Evolutionary conservation across 2,888 invertebrate species (phyloP).

Genomic region (Neoitamus cyanurus): DNA sequence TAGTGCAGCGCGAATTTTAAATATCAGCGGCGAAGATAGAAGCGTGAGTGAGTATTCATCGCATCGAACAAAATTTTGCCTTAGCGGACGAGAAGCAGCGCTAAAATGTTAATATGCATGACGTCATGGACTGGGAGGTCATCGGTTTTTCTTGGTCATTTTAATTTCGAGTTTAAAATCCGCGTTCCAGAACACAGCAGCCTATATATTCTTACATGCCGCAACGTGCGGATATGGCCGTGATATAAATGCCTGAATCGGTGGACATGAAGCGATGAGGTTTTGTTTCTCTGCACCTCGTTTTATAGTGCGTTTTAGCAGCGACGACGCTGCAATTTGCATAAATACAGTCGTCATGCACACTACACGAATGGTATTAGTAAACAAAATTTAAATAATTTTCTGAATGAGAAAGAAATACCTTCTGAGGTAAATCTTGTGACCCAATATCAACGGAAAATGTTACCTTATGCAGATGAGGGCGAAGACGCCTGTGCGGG

Average conservation of each 20-base stretch:
- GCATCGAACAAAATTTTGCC: conserved; percentile 6
- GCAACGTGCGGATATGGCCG: conserved; percentile 17
- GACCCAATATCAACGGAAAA: conserved; percentile 12
- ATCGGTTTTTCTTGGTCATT: conserved; percentile 47
- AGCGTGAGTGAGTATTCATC: conserved; percentile 18
- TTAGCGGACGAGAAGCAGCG: neutral
- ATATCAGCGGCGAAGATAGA: conserved; percentile 9
- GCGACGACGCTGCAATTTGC: neutral
- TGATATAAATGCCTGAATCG: conserved; percentile 21
- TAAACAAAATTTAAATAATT: conserved; percentile 20
- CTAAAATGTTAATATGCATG: conserved; percentile 43
- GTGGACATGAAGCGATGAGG: neutral
- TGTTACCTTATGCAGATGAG: conserved; percentile 14
- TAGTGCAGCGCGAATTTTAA: conserved; percentile 39
- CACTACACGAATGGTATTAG: neutral
- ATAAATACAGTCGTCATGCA: conserved; percentile 8
- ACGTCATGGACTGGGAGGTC: conserved; percentile 46
- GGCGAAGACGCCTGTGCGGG: neutral
- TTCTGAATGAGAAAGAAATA: conserved; percentile 19
- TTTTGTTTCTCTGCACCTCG: conserved; percentile 21
- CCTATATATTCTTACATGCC: conserved; percentile 11
- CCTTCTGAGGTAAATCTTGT: neutral
- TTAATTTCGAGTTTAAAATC: conserved; percentile 44
- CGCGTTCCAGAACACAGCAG: conserved; percentile 39
- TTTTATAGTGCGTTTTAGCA: conserved; percentile 24